phyloP scores from a whole-genome alignment of 2,888 invertebrate genomes.

The Anarsia innoxiella region DNA sequence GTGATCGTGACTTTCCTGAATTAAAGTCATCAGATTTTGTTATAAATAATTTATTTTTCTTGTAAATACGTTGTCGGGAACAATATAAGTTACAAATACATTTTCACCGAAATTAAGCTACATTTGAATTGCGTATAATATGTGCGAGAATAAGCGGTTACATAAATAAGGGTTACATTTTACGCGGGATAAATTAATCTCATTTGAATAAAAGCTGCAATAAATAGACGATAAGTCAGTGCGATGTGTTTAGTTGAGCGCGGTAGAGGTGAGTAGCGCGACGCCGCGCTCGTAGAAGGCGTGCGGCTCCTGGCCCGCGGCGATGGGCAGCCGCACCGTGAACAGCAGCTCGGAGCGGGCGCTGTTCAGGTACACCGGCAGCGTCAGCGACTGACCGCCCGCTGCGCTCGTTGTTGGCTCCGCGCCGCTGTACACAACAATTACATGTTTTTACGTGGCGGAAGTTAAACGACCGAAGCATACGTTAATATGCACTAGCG shows the following conservation, averaged over 20 bases:
- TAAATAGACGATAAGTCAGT: not conserved
- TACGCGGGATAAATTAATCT: too few relatives aligned
- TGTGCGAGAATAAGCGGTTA: too few relatives aligned
- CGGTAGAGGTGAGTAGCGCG: slow-evolving; percentile 94
- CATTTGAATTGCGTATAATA: too few relatives aligned
- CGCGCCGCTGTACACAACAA: slow-evolving; percentile 56
- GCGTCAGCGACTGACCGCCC: slow-evolving; percentile 79
- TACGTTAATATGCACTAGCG: too few relatives aligned
- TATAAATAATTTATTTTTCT: slow-evolving; percentile 8
- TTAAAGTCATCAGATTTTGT: too few relatives aligned
- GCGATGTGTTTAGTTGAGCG: slow-evolving; percentile 75
- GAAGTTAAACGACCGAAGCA: too few relatives aligned
- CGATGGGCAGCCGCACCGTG: slow-evolving; percentile 94
- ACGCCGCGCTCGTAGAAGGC: slow-evolving; percentile 99
- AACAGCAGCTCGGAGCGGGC: slow-evolving; percentile 96
- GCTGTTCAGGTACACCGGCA: slow-evolving; percentile 98
- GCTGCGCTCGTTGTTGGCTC: slow-evolving; percentile 47
- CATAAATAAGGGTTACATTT: too few relatives aligned
- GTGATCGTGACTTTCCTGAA: too few relatives aligned
- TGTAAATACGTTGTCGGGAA: slow-evolving; percentile 10
- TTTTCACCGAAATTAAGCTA: too few relatives aligned
- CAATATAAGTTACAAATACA: slow-evolving; percentile 16
- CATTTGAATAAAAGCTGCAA: too few relatives aligned
- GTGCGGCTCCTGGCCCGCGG: slow-evolving; percentile 92
- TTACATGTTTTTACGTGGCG: too few relatives aligned